Evolutionary conservation across 1,140 invertebrate species (phyloP).

Genomic region (Drosophila funebris): DNA sequence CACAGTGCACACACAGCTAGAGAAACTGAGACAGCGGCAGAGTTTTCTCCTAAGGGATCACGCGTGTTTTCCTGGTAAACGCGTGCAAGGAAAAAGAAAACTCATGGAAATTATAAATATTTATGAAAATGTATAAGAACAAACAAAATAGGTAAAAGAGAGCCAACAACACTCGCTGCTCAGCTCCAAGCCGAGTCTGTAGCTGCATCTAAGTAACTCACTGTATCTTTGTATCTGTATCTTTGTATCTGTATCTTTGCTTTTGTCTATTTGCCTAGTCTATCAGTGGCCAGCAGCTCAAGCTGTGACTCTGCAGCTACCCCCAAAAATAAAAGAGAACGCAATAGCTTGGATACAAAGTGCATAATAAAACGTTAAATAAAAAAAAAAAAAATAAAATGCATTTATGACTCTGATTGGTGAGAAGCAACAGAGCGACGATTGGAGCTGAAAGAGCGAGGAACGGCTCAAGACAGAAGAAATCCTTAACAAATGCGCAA

Average conservation of each 20-base stretch:
- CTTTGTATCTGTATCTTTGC: conserved; percentile 22
- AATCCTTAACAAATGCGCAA: conserved; percentile 62
- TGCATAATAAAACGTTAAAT: conserved; percentile 50
- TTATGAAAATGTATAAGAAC: conserved; percentile 60
- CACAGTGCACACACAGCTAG: too few species aligned
- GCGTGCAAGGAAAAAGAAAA: conserved; percentile 63
- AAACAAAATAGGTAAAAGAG: conserved; percentile 46
- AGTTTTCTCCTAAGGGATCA: conserved; percentile 29
- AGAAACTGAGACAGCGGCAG: not conserved
- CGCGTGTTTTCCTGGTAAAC: conserved; percentile 69
- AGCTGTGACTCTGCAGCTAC: conserved; percentile 48
- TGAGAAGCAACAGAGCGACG: conserved; percentile 45
- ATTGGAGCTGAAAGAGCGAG: conserved; percentile 28
- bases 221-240: conserved; percentile 17
- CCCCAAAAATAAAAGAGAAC: conserved; percentile 32
- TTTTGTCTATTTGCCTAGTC: conserved; percentile 37
- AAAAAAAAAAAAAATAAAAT: conserved; percentile 73
- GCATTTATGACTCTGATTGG: conserved; percentile 76
- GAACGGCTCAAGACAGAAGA: conserved; percentile 23
- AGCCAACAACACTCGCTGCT: not conserved
- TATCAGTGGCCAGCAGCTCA: conserved; percentile 43
- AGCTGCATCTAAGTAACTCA: conserved; percentile 25
- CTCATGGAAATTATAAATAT: conserved; percentile 72
- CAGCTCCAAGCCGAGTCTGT: conserved; percentile 22
- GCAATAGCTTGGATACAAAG: conserved; percentile 56